Evolutionary conservation across 2,888 invertebrate species (phyloP), one percentile per base, ranked within the genome.

Genomic region (Acrobasis repandana): DNA sequence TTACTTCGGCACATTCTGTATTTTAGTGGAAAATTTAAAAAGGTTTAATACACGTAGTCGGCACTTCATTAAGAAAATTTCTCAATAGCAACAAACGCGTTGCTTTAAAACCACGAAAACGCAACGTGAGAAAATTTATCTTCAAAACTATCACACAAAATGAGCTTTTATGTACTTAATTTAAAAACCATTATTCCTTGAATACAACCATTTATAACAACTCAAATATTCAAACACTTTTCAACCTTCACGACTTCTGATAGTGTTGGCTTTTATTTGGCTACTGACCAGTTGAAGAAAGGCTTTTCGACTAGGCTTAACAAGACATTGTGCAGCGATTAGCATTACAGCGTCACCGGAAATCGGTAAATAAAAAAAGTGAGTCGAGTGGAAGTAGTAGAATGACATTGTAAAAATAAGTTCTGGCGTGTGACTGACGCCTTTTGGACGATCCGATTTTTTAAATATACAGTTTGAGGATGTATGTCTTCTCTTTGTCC

Each of bases 321-420:
- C 76, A 80, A 77, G 72, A 76, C 77, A 86, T 86, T 88, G 85
- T 86, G 63, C 64, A 65, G 48, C 76, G 79, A 80, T 88, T 87
- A 86, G 82, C 79, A 75, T 74, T 71, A 69, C 69, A 67, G 67
- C 65, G 82, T 67, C 79, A 85, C 79, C 86, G 88, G 89, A 89
- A 88, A 82, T 80, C 75, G 73, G 68, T 74, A n/a, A n/a, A n/a
- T 70, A 72, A 65, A 63, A 70, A 72, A 71, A 73, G 72, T 76
- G 71, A 74, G 71, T 75, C 68, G 71, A 73, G 70, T 76, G 68
- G 65, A 71, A 65, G 67, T 80, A 73, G 70, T 75, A 68, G 64
- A 71, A 65, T 80, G 72, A 76, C 79, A 85, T 78, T 82, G 83
- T 80, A 66, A 78, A 75, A 79, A 67, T 77, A 83, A 82, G 76